These are phyloP conservation scores for Drosophila teissieri DNA, from an alignment of 1,140 invertebrate species.

Conservation along the genomic window DNA sequence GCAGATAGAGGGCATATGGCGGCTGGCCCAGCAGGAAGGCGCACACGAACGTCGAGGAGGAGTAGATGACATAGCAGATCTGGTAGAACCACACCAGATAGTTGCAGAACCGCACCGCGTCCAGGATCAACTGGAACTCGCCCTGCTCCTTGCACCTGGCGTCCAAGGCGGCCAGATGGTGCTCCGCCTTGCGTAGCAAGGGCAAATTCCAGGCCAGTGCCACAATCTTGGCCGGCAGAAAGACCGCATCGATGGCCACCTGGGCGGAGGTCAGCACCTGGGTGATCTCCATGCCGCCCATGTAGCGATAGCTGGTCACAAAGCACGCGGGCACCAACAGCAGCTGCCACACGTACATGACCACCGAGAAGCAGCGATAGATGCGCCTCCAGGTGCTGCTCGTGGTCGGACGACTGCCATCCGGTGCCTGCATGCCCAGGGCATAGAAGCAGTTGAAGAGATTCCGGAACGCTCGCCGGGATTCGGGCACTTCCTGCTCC, in stretches of 20 bases:
- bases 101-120: slow-evolving; percentile 38
- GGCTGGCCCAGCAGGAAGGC: slow-evolving; percentile 43
- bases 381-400: slow-evolving; percentile 9
- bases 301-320: slow-evolving; percentile 47
- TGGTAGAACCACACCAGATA: slow-evolving; percentile 50
- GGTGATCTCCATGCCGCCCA: slow-evolving; percentile 47
- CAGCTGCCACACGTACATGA: slow-evolving; percentile 49
- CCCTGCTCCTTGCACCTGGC: slow-evolving; percentile 13
- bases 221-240: slow-evolving; percentile 55
- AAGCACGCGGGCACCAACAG: slow-evolving; percentile 44
- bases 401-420: slow-evolving; percentile 23
- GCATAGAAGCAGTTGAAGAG: slow-evolving; percentile 47
- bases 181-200: slow-evolving; percentile 30
- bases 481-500: slow-evolving; percentile 3
- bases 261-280: slow-evolving; percentile 58
- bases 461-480: slow-evolving; percentile 28
- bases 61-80: slow-evolving; percentile 51
- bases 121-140: slow-evolving; percentile 23
- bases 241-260: slow-evolving; percentile 56
- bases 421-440: slow-evolving; percentile 44
- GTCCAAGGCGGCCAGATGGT: slow-evolving; percentile 37
- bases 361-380: slow-evolving; percentile 17
- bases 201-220: slow-evolving; percentile 39
- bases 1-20: slow-evolving; percentile 57
- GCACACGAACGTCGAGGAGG: slow-evolving; percentile 46